A percentile compares a stretch with the other conserved stretches of the same genome.
These are phyloP conservation scores for Clamator glandarius DNA, from an alignment of 2,797 vertebrate genomes.

Conservation along the genomic window DNA sequence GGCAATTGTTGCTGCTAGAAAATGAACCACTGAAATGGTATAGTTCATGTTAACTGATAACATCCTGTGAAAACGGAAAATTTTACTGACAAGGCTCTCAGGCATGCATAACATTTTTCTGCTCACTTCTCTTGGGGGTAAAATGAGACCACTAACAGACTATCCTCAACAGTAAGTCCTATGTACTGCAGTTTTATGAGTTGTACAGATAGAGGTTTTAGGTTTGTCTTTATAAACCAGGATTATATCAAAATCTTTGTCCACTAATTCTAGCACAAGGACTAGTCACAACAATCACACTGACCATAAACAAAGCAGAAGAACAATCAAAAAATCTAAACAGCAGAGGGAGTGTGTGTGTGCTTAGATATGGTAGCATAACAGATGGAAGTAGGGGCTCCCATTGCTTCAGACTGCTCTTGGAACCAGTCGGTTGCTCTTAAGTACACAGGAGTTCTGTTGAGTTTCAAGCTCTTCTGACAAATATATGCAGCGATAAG, in stretches of 20 bases:
- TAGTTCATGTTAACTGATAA: not conserved
- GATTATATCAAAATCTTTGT: not conserved
- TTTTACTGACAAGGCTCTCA: not conserved
- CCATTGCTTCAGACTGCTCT: too few relatives aligned
- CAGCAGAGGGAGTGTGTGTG: not conserved
- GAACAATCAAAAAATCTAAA: not conserved
- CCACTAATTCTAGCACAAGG: not conserved
- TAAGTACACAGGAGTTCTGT: too few relatives aligned
- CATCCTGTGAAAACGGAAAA: not conserved
- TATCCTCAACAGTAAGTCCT: not conserved
- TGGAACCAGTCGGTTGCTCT: too few relatives aligned
- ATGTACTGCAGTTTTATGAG: fast-evolving
- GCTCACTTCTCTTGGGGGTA: not conserved
- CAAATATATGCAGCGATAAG: too few relatives aligned
- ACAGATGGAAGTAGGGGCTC: too few relatives aligned
- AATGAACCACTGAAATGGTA: not conserved
- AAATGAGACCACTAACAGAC: not conserved
- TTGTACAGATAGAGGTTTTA: fast-evolving
- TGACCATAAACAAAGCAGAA: not conserved
- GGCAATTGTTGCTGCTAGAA: not conserved
- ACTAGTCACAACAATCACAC: not conserved
- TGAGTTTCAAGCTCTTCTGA: too few relatives aligned
- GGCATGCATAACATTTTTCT: not conserved
- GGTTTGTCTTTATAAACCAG: not conserved
- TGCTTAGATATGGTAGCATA: too few relatives aligned